Percentiles rank a stretch among this genome's conserved stretches.
Evolutionary conservation across 1,140 invertebrate genomes (phyloP).

Genomic region (Arion vulgaris): DNA sequence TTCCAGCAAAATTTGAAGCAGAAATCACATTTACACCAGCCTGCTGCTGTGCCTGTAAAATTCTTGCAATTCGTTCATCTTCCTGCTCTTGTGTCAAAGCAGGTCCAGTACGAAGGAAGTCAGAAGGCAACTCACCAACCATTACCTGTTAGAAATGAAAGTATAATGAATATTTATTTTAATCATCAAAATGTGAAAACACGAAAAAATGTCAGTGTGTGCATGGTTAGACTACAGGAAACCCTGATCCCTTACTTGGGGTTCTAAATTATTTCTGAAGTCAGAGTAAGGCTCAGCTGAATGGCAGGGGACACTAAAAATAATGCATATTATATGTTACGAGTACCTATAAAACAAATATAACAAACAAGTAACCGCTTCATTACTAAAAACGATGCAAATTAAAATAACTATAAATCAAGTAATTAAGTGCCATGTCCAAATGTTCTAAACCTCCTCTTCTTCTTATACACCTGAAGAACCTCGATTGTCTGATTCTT

Average conservation of each 20-base stretch:
- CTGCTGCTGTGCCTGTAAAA: conserved; percentile 83
- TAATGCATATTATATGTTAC: neutral
- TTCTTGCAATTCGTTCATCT: conserved; percentile 86
- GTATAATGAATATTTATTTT: no score
- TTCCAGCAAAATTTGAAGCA: conserved; percentile 80
- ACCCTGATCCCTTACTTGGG: no score
- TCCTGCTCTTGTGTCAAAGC: conserved; percentile 78
- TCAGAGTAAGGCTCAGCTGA: neutral
- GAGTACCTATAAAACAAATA: no score
- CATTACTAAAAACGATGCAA: no score
- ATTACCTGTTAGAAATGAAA: conserved; percentile 72
- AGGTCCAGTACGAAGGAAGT: conserved; percentile 82
- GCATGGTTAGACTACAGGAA: no score
- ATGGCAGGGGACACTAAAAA: neutral
- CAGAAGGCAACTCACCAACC: conserved; percentile 84
- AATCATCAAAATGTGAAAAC: neutral
- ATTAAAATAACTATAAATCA: no score
- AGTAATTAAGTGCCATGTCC: no score
- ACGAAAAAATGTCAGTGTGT: neutral
- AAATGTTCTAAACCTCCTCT: no score
- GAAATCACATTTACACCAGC: conserved; percentile 73
- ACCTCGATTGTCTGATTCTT: no score
- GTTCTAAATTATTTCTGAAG: neutral
- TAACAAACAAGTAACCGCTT: no score
- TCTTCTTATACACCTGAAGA: no score